Evolutionary conservation across 2,797 vertebrate species (phyloP).

Genomic region (Trachops cirrhosus): DNA sequence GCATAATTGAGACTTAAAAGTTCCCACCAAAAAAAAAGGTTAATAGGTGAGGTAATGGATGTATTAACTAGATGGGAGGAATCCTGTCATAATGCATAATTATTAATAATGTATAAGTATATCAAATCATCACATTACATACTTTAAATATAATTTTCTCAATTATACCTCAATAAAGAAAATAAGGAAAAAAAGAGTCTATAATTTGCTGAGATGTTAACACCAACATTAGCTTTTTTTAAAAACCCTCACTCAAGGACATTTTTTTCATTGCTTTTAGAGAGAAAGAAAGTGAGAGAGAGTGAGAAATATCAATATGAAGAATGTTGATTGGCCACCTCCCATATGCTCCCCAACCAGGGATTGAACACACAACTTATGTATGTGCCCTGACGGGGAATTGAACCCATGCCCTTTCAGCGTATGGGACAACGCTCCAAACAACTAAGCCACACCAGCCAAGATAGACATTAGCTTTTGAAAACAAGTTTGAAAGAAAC

Average conservation of each 20-base stretch:
- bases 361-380: background rate
- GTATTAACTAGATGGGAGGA: background rate
- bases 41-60: background rate
- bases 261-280: background rate
- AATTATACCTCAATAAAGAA: background rate
- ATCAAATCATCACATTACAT: background rate
- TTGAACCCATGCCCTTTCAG: background rate
- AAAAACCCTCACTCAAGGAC: background rate
- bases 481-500: conserved; percentile 6
- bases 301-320: background rate
- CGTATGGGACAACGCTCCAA: no score
- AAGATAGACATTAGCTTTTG: background rate
- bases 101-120: background rate
- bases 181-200: background rate
- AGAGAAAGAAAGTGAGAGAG: background rate
- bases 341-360: background rate
- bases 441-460: background rate
- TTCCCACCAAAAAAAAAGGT: background rate
- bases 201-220: background rate
- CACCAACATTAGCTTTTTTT: background rate
- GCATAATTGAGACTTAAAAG: background rate
- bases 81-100: background rate
- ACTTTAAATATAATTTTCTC: background rate
- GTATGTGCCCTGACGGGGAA: background rate
- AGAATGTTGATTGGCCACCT: background rate